Percentiles rank a stretch among this genome's conserved stretches.
Conservation (phyloP, 2,888 invertebrate species). For the Neuroscelio doddi region DNA sequence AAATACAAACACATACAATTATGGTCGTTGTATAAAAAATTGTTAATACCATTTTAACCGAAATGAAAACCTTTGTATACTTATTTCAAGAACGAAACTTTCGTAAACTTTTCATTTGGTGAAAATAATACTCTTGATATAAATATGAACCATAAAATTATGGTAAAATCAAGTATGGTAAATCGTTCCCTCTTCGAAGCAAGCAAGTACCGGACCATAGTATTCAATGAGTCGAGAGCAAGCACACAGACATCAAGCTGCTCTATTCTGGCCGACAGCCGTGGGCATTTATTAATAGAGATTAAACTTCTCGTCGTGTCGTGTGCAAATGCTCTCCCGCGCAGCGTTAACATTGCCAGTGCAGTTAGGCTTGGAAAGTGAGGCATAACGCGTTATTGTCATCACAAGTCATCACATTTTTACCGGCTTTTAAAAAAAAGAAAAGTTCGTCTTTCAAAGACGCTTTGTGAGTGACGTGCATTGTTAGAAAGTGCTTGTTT, state of each 20-base stretch:
- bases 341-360: conserved; percentile 55
- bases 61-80: too few relatives aligned
- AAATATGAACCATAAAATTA: too few relatives aligned
- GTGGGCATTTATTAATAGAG: conserved; percentile 71
- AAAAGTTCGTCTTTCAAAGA: too few relatives aligned
- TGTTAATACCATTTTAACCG: too few relatives aligned
- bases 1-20: too few relatives aligned
- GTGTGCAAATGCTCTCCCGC: conserved; percentile 70
- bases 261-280: conserved; percentile 59
- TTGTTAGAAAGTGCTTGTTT: too few relatives aligned
- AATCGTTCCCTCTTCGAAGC: not conserved
- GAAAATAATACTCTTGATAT: too few relatives aligned
- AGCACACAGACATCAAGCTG: conserved; percentile 31
- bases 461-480: too few relatives aligned
- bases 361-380: conserved; percentile 61
- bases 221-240: conserved; percentile 22
- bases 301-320: conserved; percentile 71
- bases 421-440: not conserved
- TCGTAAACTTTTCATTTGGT: too few relatives aligned
- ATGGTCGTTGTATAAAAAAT: too few relatives aligned
- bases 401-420: not conserved
- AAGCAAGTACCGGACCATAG: not conserved
- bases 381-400: conserved; percentile 35
- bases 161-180: not conserved
- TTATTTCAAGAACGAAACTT: too few relatives aligned